phyloP scores from a whole-genome alignment of 35 echinoderm and acorn worm species.

The Ophiothrix spiculata region DNA sequence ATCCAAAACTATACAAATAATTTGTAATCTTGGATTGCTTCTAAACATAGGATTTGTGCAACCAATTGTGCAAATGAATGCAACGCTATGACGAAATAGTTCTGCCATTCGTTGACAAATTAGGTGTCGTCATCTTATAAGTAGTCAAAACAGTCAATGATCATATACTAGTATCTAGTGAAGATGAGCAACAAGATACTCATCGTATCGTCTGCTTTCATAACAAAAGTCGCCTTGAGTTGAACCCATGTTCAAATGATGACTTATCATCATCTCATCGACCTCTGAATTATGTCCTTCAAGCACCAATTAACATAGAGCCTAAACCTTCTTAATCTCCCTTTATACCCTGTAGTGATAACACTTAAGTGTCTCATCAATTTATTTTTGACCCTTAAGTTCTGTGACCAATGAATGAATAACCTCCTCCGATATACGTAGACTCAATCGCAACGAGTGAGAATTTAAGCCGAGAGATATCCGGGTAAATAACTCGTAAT shows the following conservation, averaged over 20 bases:
- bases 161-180: too few relatives aligned
- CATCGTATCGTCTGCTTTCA: too few relatives aligned
- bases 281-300: not conserved
- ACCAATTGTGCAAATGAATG: too few relatives aligned
- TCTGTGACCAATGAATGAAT: constrained; percentile 7
- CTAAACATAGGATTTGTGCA: too few relatives aligned
- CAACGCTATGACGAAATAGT: too few relatives aligned
- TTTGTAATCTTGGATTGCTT: too few relatives aligned
- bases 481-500: not conserved
- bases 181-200: too few relatives aligned
- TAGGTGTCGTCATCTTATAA: too few relatives aligned
- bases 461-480: constrained; percentile 5
- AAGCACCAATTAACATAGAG: not conserved
- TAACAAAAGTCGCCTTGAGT: not conserved
- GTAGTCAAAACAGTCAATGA: too few relatives aligned
- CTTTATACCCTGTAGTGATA: not conserved
- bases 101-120: too few relatives aligned
- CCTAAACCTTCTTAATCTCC: not conserved
- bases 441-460: constrained; percentile 10
- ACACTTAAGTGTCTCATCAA: not conserved
- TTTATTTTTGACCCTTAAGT: not conserved
- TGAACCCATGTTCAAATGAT: not conserved
- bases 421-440: not conserved
- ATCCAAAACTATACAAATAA: too few relatives aligned
- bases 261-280: not conserved